Evolutionary conservation across 2,888 invertebrate species (phyloP).

Genomic region (Ditula angustiorana): DNA sequence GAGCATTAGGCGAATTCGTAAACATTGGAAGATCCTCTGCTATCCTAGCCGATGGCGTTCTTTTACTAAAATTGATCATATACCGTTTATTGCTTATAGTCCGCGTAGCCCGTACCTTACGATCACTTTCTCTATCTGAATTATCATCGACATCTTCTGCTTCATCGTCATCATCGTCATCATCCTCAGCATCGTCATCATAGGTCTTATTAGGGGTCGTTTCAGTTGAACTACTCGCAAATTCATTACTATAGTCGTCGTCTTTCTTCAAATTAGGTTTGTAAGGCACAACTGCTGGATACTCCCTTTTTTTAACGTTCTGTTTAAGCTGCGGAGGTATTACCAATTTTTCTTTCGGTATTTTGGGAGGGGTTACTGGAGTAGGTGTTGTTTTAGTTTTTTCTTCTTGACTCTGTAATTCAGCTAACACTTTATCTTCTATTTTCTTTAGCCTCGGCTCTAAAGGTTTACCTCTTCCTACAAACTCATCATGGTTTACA

Average conservation of each 20-base stretch:
- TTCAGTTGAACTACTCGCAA: constrained; percentile 57
- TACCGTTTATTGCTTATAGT: background rate
- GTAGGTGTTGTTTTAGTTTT: background rate
- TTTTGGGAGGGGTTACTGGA: background rate
- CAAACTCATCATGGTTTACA: constrained; percentile 72
- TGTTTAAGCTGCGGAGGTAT: constrained; percentile 31
- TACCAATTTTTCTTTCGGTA: constrained; percentile 36
- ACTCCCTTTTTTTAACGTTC: constrained; percentile 46
- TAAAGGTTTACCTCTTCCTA: constrained; percentile 64
- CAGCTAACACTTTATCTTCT: constrained; percentile 40
- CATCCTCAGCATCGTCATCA: constrained; percentile 1
- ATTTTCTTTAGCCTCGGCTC: constrained; percentile 58
- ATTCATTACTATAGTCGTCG: constrained; percentile 31
- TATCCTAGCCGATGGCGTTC: background rate
- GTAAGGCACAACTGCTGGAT: constrained; percentile 44
- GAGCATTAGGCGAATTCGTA: background rate
- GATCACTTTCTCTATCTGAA: background rate
- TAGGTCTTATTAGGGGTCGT: constrained; percentile 43
- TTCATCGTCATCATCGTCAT: background rate
- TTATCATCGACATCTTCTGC: background rate
- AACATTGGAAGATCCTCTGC: background rate
- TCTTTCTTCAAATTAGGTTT: constrained; percentile 54
- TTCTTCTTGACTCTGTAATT: constrained; percentile 6
- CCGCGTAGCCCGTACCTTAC: background rate
- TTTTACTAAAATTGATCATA: background rate